phyloP scores from a whole-genome alignment of 2,797 vertebrate genomes.

The Gambusia yucatana region DNA sequence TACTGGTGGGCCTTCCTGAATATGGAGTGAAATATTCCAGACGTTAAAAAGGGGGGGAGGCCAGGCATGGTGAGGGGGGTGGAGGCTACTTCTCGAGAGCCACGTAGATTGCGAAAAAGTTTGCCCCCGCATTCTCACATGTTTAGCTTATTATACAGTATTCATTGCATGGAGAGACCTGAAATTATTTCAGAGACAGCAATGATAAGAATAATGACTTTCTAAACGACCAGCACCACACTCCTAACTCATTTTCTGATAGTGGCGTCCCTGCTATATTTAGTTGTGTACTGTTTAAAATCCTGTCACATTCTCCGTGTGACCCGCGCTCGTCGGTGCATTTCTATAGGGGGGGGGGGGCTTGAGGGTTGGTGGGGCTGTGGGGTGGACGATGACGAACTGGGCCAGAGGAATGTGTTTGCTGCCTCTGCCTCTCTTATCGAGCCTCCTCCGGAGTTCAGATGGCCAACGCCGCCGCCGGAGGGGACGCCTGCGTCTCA shows the following conservation, averaged over 20 bases:
- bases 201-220: constrained; percentile 89
- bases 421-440: constrained; percentile 69
- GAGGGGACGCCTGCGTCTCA: constrained; percentile 44
- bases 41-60: constrained; percentile 54
- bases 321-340: constrained; percentile 73
- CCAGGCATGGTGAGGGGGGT: constrained; percentile 43
- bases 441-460: constrained; percentile 69
- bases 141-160: constrained; percentile 87
- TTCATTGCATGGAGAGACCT: constrained; percentile 87
- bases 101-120: constrained; percentile 77
- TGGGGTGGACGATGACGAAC: constrained; percentile 53
- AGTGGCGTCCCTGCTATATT: constrained; percentile 84
- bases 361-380: constrained; percentile 29
- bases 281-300: constrained; percentile 89
- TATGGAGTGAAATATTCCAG: constrained; percentile 71
- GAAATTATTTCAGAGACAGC: constrained; percentile 88
- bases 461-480: constrained; percentile 70
- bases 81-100: constrained; percentile 64
- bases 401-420: constrained; percentile 67
- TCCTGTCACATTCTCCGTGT: constrained; percentile 83
- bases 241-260: constrained; percentile 89
- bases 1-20: constrained; percentile 57
- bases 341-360: constrained; percentile 65
- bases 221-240: constrained; percentile 85
- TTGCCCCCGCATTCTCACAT: constrained; percentile 75